Base-by-base conservation (phyloP, 2,888 invertebrate species). In the Ferrisia virgata region DNA sequence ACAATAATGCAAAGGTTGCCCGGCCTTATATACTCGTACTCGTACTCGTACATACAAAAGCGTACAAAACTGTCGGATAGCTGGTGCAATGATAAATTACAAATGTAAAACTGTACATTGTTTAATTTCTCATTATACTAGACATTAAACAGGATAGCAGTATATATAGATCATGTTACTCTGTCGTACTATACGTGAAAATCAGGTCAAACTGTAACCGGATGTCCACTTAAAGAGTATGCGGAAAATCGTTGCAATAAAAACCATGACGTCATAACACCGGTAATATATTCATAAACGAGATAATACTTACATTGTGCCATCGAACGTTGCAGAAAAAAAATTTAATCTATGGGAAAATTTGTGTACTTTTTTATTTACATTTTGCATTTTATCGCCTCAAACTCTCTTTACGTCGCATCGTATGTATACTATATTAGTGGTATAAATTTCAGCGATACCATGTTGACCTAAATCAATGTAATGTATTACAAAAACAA, bases 201-300 rank as follows among this genome's bases (percentile, higher is more conserved):
- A 76, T 76, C 72, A 76, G 72, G 72, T 76, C 72, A 76, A 36
- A 76, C 36, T 36, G 31, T 64, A 76, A 76, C 31, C 72, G 72
- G 36, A 76, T 76, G 72, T 76, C 72, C 72, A 76, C 72, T 76
- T 76, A 31, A 76, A 76, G 72, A 36, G 28, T 76, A 76, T 64
- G 64, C 33, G 36, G 33, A 76, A 76, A 76, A 36, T 76, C 28
- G 36, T 36, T 36, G 64, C 72, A 76, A 76, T 36, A 36, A 64
- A 64, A 28, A 64, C 25, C n/a, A 18, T 76, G 72, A 76, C 72
- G 72, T 76, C 72, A 76, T 76, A 36, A 36, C 72, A 18, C 36
- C 72, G 72, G 72, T 76, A 76, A 76, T 76, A 36, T 76, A 76
- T 76, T 76, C 72, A 36, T 76, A 36, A 76, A 33, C 36, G 72